A percentile compares a stretch with the other conserved stretches of the same genome.
Evolutionary conservation across 2,797 vertebrate genomes (phyloP).

Genomic region (Helostoma temminkii): DNA sequence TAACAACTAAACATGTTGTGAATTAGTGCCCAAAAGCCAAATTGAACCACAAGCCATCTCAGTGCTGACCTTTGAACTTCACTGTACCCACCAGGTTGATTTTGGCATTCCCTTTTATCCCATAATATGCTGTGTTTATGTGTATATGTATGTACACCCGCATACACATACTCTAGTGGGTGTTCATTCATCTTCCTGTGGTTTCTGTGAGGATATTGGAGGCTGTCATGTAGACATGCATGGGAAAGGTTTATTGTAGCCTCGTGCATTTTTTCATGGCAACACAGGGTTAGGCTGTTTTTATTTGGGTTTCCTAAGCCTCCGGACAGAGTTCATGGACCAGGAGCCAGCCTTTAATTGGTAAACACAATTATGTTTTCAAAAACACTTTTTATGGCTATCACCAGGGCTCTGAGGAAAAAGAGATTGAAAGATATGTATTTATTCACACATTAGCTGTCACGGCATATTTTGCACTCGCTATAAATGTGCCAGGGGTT

Average conservation of each 20-base stretch:
- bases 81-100: conserved; percentile 55
- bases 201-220: conserved; percentile 72
- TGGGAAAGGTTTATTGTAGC: conserved; percentile 74
- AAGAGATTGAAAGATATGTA: conserved; percentile 47
- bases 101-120: conserved; percentile 54
- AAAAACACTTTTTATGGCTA: conserved; percentile 70
- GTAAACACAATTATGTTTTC: conserved; percentile 73
- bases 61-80: conserved; percentile 76
- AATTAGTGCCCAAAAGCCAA: conserved; percentile 70
- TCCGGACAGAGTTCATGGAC: conserved; percentile 71
- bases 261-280: conserved; percentile 63
- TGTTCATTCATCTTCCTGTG: conserved; percentile 77
- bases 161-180: conserved; percentile 30
- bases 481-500: conserved; percentile 56
- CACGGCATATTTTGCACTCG: conserved; percentile 37
- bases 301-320: conserved; percentile 65
- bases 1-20: conserved; percentile 72
- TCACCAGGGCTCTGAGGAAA: conserved; percentile 34
- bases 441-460: conserved; percentile 66
- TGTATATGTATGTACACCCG: conserved; percentile 14
- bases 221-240: conserved; percentile 71
- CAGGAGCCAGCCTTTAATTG: conserved; percentile 71
- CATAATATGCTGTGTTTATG: conserved; percentile 8
- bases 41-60: conserved; percentile 65
- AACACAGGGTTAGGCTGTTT: conserved; percentile 54